These are phyloP conservation scores for Flexamia atlantica DNA, from an alignment of 2,888 invertebrate genomes.

Conservation along the genomic window DNA sequence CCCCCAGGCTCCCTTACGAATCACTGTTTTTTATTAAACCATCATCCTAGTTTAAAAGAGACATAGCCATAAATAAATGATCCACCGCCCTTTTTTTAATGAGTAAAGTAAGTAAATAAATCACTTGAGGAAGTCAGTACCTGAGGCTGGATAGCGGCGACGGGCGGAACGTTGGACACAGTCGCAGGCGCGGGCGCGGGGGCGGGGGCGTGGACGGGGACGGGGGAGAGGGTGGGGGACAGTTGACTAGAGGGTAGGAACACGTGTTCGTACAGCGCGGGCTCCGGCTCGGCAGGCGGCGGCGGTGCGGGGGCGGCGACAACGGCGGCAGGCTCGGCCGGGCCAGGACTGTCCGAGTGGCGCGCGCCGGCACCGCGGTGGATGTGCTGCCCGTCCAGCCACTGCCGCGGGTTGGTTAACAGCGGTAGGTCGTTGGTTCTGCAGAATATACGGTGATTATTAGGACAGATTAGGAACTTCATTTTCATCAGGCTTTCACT, in stretches of 20 bases:
- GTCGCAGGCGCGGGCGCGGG: not conserved
- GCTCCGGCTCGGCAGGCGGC: not conserved
- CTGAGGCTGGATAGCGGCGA: constrained; percentile 59
- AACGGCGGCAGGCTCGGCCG: not conserved
- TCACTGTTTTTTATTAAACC: too few relatives aligned
- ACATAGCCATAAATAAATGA: too few relatives aligned
- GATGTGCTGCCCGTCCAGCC: constrained; percentile 52
- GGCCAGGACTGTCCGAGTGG: not conserved
- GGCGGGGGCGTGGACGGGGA: not conserved
- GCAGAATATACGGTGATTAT: too few relatives aligned
- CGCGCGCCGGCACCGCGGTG: constrained; percentile 4
- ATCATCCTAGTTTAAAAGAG: too few relatives aligned
- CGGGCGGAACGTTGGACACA: constrained; percentile 38
- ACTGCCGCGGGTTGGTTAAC: constrained; percentile 60
- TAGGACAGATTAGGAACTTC: too few relatives aligned
- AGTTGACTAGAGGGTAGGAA: constrained; percentile 63
- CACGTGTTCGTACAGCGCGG: constrained; percentile 62
- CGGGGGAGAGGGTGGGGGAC: constrained; percentile 31
- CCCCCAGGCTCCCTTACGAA: too few relatives aligned
- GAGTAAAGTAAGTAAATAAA: too few relatives aligned
- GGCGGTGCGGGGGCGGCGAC: not conserved
- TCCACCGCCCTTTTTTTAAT: too few relatives aligned
- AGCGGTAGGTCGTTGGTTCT: constrained; percentile 49
- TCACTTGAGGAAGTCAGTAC: too few relatives aligned
- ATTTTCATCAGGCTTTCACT: too few relatives aligned